Percentiles rank a stretch among this genome's conserved stretches.
These are phyloP conservation scores for Phymatocera aterrima DNA, from an alignment of 2,888 invertebrate species.

Conservation along the genomic window DNA sequence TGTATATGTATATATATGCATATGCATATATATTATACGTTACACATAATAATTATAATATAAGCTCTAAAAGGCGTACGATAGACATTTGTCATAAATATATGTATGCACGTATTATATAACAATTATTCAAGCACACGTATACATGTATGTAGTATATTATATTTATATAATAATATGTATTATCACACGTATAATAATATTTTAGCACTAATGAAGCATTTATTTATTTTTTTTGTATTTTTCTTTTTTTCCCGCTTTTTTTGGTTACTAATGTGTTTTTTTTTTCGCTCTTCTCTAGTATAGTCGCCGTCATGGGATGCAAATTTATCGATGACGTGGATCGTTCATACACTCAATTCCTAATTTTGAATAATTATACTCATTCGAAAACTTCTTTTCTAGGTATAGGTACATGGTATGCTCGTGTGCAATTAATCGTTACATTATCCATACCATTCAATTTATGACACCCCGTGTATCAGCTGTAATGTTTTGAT, in stretches of 20 bases:
- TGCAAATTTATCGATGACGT: neutral
- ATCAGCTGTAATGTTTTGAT: too few relatives aligned
- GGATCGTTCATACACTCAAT: slow-evolving; percentile 1
- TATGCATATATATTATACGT: slow-evolving; percentile 9
- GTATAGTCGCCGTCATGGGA: neutral
- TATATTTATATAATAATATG: slow-evolving; percentile 12
- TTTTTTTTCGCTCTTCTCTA: neutral
- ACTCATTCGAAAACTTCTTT: neutral
- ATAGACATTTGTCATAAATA: neutral
- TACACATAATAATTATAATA: neutral
- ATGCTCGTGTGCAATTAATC: too few relatives aligned
- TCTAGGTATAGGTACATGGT: too few relatives aligned
- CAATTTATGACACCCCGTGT: too few relatives aligned
- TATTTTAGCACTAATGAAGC: slow-evolving; percentile 23
- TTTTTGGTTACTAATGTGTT: neutral
- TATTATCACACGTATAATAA: neutral
- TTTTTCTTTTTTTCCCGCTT: neutral
- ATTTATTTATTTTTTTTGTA: neutral
- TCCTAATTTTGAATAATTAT: neutral
- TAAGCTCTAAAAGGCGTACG: slow-evolving; percentile 3
- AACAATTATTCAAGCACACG: neutral
- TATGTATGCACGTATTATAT: neutral
- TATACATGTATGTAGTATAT: neutral
- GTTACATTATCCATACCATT: too few relatives aligned
- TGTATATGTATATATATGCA: neutral